Conservation (phyloP, 2,113 vertebrate species). For the Nettapus auritus region DNA sequence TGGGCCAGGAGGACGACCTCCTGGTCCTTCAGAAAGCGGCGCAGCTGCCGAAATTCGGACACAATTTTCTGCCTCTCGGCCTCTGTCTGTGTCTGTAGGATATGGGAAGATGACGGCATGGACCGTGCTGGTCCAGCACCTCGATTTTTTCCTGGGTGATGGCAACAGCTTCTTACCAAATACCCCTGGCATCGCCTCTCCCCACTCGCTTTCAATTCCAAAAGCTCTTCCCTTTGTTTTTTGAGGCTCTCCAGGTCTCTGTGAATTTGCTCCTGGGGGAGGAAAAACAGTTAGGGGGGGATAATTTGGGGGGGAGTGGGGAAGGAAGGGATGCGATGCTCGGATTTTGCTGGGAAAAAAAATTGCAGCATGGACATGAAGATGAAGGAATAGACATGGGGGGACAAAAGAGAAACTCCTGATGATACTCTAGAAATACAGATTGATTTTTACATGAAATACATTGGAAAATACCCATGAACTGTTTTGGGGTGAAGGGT, state of each 20-base stretch:
- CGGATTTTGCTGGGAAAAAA: no score
- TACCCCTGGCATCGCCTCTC: not conserved
- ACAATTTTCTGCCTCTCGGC: conserved; percentile 24
- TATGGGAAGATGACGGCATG: not conserved
- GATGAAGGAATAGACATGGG: not conserved
- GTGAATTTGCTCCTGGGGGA: not conserved
- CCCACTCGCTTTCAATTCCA: not conserved
- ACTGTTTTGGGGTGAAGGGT: not conserved
- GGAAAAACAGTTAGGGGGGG: no score
- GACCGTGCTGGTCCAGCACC: accelerated
- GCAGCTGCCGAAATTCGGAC: not conserved
- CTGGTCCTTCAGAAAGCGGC: conserved; percentile 41
- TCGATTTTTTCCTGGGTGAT: not conserved
- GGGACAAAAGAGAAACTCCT: not conserved
- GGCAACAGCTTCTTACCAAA: not conserved
- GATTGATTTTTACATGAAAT: not conserved
- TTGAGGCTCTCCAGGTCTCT: not conserved
- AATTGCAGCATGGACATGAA: accelerated
- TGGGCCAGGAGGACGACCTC: conserved; percentile 30
- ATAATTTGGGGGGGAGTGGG: accelerated
- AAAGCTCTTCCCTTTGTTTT: not conserved
- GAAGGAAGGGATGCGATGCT: not conserved
- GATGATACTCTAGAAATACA: not conserved
- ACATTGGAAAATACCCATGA: not conserved
- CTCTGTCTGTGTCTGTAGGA: not conserved